Base-by-base conservation (phyloP, 2,797 vertebrate species). In the Selene dorsalis region DNA sequence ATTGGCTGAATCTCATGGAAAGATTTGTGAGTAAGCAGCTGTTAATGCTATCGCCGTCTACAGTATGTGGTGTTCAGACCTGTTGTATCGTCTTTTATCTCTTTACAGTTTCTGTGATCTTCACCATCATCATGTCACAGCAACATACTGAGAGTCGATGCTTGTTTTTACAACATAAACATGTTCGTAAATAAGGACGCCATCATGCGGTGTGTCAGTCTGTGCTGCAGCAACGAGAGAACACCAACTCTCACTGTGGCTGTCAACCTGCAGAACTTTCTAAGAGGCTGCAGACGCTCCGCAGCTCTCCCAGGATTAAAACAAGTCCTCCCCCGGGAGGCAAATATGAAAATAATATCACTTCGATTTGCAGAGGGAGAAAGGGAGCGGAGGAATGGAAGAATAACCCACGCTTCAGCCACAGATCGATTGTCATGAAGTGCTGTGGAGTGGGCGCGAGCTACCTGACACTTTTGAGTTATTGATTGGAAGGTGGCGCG, bases 401-500 rank as follows among this genome's bases (percentile, higher is more conserved):
- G 60, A 30, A 30, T 48, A 43, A 65, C 16, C n/a, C 26, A 1
- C 7, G 10, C 32, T n/a, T 12, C n/a, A 26, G 48, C 82, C 13
- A 1, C 82, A 59, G 75, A 84, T 85, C 58, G 60, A 85, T 85
- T 14, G 55, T 67, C 26, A 56, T 56, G 76, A 75, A 69, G 65
- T 62, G 69, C 20, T 69, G 73, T 59, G 64, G 50, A 58, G 77
- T 62, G 66, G 52, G 53, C 32, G 20, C 13, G 35, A 75, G 79
- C 60, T 43, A 69, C 67, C 77, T 50, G 74, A 83, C 77, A 62
- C 81, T 67, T 18, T 53, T 73, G 59, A 64, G 71, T 32, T 83
- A 90, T 87, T 72, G 87, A 87, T 77, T 53, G 38, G 76, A 50
- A 24, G 70, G 24, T 26, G 56, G 65, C 17, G 47, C 22, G 28